Percentiles rank a stretch among this genome's conserved stretches.
These are phyloP conservation scores for Metopia argyrocephala DNA, from an alignment of 2,888 invertebrate genomes.

Conservation along the genomic window DNA sequence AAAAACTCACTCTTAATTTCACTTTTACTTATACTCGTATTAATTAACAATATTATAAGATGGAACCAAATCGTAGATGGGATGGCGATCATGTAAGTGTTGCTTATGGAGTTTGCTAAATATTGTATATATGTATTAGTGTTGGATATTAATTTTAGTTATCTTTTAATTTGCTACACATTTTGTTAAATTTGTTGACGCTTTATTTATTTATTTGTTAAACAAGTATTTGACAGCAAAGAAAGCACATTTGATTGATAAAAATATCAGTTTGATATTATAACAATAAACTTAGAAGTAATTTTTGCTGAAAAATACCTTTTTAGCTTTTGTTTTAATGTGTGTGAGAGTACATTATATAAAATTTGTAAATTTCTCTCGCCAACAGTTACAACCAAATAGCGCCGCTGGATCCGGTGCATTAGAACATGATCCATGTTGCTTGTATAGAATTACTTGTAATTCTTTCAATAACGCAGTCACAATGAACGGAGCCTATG, in stretches of 20 bases:
- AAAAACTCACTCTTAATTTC: slow-evolving; percentile 20
- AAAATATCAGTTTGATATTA: neutral
- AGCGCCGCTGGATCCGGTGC: slow-evolving; percentile 98
- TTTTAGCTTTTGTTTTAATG: neutral
- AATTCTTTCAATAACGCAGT: slow-evolving; percentile 63
- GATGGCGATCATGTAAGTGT: slow-evolving; percentile 90
- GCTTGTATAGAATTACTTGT: slow-evolving; percentile 84
- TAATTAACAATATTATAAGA: slow-evolving; percentile 79
- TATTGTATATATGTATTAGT: too few relatives aligned
- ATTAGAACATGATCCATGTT: slow-evolving; percentile 96
- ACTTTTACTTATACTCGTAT: slow-evolving; percentile 24
- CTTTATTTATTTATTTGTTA: slow-evolving; percentile 35
- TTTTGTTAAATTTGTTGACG: slow-evolving; percentile 16
- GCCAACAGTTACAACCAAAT: slow-evolving; percentile 90
- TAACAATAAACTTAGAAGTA: too few relatives aligned
- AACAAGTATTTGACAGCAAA: neutral
- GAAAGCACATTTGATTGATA: neutral
- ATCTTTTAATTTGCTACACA: slow-evolving; percentile 19
- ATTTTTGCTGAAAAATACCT: slow-evolving; percentile 1
- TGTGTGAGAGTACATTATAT: neutral
- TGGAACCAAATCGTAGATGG: slow-evolving; percentile 90
- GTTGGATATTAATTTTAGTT: slow-evolving; percentile 26
- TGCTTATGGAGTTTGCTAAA: slow-evolving; percentile 40
- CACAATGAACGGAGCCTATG: slow-evolving; percentile 74
- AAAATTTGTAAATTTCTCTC: neutral